Base-by-base conservation (phyloP, 2,113 vertebrate species). In the Lasiurus borealis region DNA sequence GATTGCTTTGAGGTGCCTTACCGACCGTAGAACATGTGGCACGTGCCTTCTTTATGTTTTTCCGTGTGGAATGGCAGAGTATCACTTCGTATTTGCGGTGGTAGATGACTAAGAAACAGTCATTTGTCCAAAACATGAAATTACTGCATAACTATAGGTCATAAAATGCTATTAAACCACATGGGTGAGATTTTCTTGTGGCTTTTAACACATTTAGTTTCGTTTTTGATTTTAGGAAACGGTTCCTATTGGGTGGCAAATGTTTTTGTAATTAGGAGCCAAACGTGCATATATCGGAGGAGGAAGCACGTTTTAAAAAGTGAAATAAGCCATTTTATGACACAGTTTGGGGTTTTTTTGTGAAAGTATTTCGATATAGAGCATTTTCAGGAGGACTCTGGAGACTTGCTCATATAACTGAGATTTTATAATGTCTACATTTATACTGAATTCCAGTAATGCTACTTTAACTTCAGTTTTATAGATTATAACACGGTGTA, bases 171-270 rank as follows among this genome's bases (percentile, higher is more conserved):
- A 21, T 93, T 90, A 89, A 96, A 57, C 85, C 62, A 92, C 16
- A 1, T 77, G 83, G 52, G 89, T 95, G 85, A 92, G 59, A 88
- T 85, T 82, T 66, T 95, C 71, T 88, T 95, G 71, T 88, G 90
- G 62, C 25, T 92, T 92, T 88, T 92, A 94, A 93, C 84, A 81
- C 21, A 64, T 92, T 97, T 97, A 96, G 96, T 97, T 97, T 97
- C 97, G 93, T 97, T 97, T 97, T 97, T 97, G 95, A 90, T 94
- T 97, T 96, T 92, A 95, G 95, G 81, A 96, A 97, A 96, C 95
- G 85, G 86, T 89, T 96, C 96, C 50, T 91, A 46, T 82, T 95
- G 78, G 75, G 72, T 93, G 90, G 68, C 89, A 91, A 44, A 59
- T 92, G 8, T 93, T 92, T 84, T 95, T 77, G 50, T 92, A 76